These are phyloP conservation scores for Malthinus seriepunctatus DNA, from an alignment of 2,888 invertebrate genomes.

Conservation along the genomic window DNA sequence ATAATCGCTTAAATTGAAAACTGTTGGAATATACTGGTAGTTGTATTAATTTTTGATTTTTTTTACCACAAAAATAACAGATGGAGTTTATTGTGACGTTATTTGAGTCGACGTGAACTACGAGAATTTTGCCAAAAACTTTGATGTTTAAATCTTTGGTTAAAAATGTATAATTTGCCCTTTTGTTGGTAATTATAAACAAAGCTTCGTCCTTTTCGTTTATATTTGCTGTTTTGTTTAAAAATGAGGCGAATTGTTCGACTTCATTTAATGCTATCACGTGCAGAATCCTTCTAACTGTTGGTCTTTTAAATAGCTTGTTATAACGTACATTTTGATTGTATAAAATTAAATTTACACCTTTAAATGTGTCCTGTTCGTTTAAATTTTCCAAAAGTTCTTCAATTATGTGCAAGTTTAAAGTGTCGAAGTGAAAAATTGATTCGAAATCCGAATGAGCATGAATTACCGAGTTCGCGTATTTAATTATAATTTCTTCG, in stretches of 20 bases:
- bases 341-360: conserved; percentile 12
- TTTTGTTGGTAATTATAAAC: neutral
- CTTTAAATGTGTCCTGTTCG: neutral
- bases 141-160: neutral
- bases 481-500: neutral
- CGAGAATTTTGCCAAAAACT: conserved; percentile 13
- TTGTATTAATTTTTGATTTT: neutral
- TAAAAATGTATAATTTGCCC: neutral
- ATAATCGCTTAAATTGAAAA: neutral
- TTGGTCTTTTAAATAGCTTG: conserved; percentile 6
- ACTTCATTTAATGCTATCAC: conserved; percentile 8
- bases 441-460: conserved; percentile 9
- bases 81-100: neutral
- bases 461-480: conserved; percentile 1
- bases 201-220: conserved; percentile 14
- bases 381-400: neutral
- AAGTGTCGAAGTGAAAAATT: conserved; percentile 9
- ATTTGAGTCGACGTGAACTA: neutral
- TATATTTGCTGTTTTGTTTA: conserved; percentile 7
- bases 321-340: neutral
- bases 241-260: conserved; percentile 6
- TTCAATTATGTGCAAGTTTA: neutral
- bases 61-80: conserved; percentile 16
- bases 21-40: neutral
- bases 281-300: conserved; percentile 5